phyloP scores from a whole-genome alignment of 2,797 vertebrate species.

The Adelosebastes latens region DNA sequence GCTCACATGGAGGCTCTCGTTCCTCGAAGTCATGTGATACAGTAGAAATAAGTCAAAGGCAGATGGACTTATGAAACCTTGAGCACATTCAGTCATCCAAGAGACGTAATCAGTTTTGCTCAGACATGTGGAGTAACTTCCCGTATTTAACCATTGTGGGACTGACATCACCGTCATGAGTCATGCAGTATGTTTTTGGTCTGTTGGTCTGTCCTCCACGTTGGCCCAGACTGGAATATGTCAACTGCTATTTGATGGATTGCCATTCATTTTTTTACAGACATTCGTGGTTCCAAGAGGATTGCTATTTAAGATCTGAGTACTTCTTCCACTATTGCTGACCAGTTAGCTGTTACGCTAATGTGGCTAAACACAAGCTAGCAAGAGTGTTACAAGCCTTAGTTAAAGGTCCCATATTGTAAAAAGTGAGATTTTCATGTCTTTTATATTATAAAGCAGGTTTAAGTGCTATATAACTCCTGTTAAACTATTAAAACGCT shows the following conservation, averaged over 20 bases:
- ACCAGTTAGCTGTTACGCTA: not conserved
- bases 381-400: too few species aligned
- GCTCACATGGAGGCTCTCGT: not conserved
- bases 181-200: not conserved
- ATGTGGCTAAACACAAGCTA: not conserved
- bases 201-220: not conserved
- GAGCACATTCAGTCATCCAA: not conserved
- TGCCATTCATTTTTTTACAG: not conserved
- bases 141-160: not conserved
- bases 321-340: not conserved
- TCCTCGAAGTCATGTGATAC: not conserved
- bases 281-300: not conserved
- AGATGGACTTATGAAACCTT: not conserved
- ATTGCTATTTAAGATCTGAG: not conserved
- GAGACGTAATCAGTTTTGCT: not conserved
- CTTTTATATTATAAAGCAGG: too few species aligned
- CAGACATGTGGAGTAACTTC: constrained; percentile 1
- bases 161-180: not conserved
- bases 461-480: too few species aligned
- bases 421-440: too few species aligned
- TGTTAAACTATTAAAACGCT: too few species aligned
- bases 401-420: too few species aligned
- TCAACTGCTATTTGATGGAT: too few species aligned
- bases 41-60: not conserved
- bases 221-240: not conserved